Base-by-base conservation (phyloP, 2,888 invertebrate genomes). In the Drosophila kuntzei region DNA sequence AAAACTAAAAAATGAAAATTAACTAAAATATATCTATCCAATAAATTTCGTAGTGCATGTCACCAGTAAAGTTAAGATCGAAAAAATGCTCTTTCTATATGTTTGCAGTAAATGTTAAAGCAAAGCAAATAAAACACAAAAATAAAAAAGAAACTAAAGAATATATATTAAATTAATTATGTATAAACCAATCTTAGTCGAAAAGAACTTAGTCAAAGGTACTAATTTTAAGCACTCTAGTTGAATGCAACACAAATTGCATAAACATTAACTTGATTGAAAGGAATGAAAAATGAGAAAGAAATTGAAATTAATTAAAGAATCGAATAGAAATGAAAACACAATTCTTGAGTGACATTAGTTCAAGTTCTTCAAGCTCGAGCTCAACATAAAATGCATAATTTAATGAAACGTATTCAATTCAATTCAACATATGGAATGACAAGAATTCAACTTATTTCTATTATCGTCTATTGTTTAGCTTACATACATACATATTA, bases 221-320 rank as follows among this genome's bases (percentile, higher is more conserved):
- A 80, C 65, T 85, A 83, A 86, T 80, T 83, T 80, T 76, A 83
- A 79, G 87, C 80, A 80, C 80, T 74, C 70, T 79, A 80, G 86
- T 83, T 80, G 67, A 79, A 81, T 69, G 75, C 78, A 63, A 74
- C 41, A 49, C 66, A 59, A 71, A 47, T 29, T 69, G 67, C 61
- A 71, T 53, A 51, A 20, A 57, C 65, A 29, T 14, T 22, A 12
- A 50, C 41, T 20, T 51, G 46, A n/a, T n/a, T n/a, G n/a, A n/a
- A 47, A 39, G 8, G 22, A 36, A 59, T 37, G 16, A 18, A 12
- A 43, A 39, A 14, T 14, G 44, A 57, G 34, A 39, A 59, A 41
- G 39, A 47, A 50, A 16, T 16, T 37, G 14, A 9, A 37, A 16
- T 16, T 16, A 37, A 37, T 18, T 14, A 25, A 64, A 54, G 39